phyloP scores from a whole-genome alignment of 2,888 invertebrate species.

The Zygaena filipendulae region DNA sequence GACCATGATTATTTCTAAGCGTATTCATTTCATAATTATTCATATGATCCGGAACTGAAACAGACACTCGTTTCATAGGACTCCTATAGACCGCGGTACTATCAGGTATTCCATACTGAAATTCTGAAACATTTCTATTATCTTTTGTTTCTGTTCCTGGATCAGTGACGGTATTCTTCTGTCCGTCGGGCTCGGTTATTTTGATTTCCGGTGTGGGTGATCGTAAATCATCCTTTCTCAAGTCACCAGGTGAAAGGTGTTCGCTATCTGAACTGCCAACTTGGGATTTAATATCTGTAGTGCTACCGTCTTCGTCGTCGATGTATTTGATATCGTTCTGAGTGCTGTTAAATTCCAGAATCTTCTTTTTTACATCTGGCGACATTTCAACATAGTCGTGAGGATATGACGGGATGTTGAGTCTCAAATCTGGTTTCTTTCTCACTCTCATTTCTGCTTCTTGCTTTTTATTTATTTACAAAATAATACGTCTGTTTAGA shows the following conservation, averaged over 20 bases:
- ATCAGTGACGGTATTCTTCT: slow-evolving; percentile 3
- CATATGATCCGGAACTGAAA: slow-evolving; percentile 71
- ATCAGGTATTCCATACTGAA: neutral
- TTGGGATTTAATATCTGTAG: slow-evolving; percentile 12
- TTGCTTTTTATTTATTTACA: slow-evolving; percentile 4
- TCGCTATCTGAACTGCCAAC: slow-evolving; percentile 15
- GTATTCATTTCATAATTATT: slow-evolving; percentile 58
- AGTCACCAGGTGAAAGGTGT: slow-evolving; percentile 3
- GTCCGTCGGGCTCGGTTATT: slow-evolving; percentile 25
- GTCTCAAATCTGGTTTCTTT: slow-evolving; percentile 46
- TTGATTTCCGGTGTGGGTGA: slow-evolving; percentile 45
- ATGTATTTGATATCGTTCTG: slow-evolving; percentile 26
- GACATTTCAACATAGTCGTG: slow-evolving; percentile 57
- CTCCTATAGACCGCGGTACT: neutral
- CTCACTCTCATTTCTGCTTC: slow-evolving; percentile 40
- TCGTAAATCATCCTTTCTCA: slow-evolving; percentile 16
- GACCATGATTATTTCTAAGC: no score
- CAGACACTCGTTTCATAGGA: neutral
- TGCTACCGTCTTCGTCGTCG: slow-evolving; percentile 22
- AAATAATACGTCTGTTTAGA: no score
- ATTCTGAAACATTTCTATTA: slow-evolving; percentile 1
- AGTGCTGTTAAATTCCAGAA: slow-evolving; percentile 25
- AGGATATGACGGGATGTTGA: slow-evolving; percentile 44
- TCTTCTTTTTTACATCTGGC: slow-evolving; percentile 27
- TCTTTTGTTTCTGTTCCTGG: slow-evolving; percentile 19